phyloP scores from a whole-genome alignment of 2,888 invertebrate genomes.

The Nymphalis c-album region DNA sequence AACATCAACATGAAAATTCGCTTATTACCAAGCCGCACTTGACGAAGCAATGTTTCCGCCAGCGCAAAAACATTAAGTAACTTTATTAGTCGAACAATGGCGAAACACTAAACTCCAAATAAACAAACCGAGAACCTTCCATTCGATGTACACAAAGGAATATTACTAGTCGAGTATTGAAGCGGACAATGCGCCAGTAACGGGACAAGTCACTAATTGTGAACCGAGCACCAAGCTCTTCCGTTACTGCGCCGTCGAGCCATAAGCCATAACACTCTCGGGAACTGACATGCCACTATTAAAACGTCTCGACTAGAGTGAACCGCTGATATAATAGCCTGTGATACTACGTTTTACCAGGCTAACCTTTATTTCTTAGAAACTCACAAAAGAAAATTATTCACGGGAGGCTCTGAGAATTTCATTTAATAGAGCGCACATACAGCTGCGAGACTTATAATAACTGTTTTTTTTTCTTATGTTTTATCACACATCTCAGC shows the following conservation, averaged over 20 bases:
- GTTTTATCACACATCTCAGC: not conserved
- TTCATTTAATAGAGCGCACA: constrained; percentile 22
- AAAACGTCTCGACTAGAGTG: constrained; percentile 43
- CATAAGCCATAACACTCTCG: constrained; percentile 45
- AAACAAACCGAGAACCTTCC: constrained; percentile 64
- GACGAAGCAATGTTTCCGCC: constrained; percentile 20
- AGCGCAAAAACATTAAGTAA: constrained; percentile 24
- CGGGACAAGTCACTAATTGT: constrained; percentile 75
- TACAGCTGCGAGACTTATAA: constrained; percentile 23
- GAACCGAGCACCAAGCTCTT: constrained; percentile 68
- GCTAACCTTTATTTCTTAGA: constrained; percentile 31
- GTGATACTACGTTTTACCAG: constrained; percentile 27
- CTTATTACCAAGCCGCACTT: constrained; percentile 11
- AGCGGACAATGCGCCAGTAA: constrained; percentile 74
- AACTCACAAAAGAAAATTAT: constrained; percentile 15
- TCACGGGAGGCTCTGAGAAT: constrained; percentile 2
- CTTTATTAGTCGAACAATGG: constrained; percentile 51
- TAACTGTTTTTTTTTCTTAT: not conserved
- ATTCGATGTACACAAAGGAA: constrained; percentile 71
- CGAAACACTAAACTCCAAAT: constrained; percentile 58
- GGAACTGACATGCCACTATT: constrained; percentile 45
- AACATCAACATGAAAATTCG: not conserved
- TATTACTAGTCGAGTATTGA: constrained; percentile 66
- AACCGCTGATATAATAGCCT: constrained; percentile 31
- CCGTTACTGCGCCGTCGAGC: constrained; percentile 59